These are phyloP conservation scores for Balearica regulorum DNA, from an alignment of 2,797 vertebrate genomes.

Conservation along the genomic window DNA sequence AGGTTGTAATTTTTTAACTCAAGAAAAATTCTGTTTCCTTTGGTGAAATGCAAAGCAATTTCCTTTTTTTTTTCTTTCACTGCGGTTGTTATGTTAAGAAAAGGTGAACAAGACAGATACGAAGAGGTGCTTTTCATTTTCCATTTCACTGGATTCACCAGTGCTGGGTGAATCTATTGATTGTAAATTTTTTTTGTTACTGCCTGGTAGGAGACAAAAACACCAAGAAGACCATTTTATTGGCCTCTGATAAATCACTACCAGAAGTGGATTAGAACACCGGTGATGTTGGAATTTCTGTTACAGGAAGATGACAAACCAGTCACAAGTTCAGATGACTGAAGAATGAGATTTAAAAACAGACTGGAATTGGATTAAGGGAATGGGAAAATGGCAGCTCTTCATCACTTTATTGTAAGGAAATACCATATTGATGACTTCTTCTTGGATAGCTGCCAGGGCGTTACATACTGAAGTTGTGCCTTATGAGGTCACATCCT, in stretches of 20 bases:
- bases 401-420: background rate
- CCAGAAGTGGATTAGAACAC: background rate
- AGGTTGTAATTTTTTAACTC: background rate
- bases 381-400: background rate
- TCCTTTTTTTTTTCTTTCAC: conserved; percentile 32
- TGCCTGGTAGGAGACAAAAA: background rate
- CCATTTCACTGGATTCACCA: too few relatives aligned
- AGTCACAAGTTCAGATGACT: background rate
- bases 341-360: background rate
- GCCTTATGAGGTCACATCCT: conserved; percentile 34
- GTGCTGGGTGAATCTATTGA: background rate
- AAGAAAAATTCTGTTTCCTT: background rate
- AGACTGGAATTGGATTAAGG: fast-evolving
- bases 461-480: background rate
- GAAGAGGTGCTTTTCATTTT: conserved; percentile 69
- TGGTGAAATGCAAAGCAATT: conserved; percentile 55
- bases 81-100: conserved; percentile 67
- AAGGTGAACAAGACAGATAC: conserved; percentile 63
- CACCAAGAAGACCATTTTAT: background rate
- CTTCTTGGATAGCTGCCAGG: background rate
- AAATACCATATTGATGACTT: conserved; percentile 26
- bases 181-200: background rate
- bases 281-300: background rate
- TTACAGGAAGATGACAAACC: background rate
- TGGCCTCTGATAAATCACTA: background rate